Conservation (phyloP, 1,140 invertebrate genomes). For the Drosophila ficusphila region DNA sequence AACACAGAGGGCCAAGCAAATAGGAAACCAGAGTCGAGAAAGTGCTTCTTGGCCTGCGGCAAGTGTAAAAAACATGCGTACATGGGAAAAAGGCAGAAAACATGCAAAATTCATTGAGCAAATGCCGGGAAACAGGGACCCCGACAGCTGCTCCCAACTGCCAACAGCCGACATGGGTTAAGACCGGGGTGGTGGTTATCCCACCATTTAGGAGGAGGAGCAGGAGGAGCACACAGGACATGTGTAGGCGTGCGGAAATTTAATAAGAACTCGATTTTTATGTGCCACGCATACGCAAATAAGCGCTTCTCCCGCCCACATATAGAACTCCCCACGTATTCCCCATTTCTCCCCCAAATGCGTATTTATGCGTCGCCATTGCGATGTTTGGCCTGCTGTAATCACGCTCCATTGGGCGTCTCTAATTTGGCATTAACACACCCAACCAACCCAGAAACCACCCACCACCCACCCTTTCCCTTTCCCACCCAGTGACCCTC, state of each 20-base stretch:
- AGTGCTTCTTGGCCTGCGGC: conserved; percentile 18
- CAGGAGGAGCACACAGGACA: no score
- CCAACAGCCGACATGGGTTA: conserved; percentile 9
- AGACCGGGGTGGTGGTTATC: not conserved
- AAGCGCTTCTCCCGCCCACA: conserved; percentile 39
- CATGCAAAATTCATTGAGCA: conserved; percentile 75
- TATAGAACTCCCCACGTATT: not conserved
- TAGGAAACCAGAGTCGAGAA: conserved; percentile 32
- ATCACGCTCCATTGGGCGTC: conserved; percentile 56
- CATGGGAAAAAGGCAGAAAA: conserved; percentile 22
- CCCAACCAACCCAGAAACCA: not conserved
- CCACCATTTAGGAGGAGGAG: conserved; percentile 12
- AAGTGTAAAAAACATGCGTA: conserved; percentile 27
- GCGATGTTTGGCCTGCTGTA: conserved; percentile 21
- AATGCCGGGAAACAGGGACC: conserved; percentile 20
- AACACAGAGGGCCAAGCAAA: conserved; percentile 38
- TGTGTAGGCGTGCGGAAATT: conserved; percentile 79
- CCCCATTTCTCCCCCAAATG: conserved; percentile 7
- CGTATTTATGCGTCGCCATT: conserved; percentile 20
- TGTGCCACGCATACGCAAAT: conserved; percentile 70
- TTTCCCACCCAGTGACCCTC: not conserved
- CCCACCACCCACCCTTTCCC: not conserved
- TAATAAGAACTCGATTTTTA: conserved; percentile 82
- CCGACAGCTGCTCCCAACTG: conserved; percentile 48
- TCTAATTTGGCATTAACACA: conserved; percentile 67